Conservation (phyloP, 2,797 vertebrate genomes). For the Sebastes minor region DNA sequence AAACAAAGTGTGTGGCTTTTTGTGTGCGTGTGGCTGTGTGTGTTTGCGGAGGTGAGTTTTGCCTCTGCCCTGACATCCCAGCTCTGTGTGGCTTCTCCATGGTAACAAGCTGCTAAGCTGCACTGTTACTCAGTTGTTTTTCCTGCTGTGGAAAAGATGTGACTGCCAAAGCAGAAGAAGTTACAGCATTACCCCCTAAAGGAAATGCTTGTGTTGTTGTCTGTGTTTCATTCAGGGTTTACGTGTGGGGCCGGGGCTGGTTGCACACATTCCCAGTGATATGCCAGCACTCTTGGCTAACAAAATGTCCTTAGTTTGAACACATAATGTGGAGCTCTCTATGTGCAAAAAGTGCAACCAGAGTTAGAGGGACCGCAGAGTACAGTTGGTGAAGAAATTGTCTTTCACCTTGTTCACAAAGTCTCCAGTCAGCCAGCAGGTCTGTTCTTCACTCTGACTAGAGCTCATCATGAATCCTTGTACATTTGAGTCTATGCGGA, state of each 20-base stretch:
- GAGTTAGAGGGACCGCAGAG: not conserved
- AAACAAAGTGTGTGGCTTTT: not conserved
- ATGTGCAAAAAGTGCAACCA: not conserved
- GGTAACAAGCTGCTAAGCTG: constrained; percentile 51
- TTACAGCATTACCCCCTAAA: not conserved
- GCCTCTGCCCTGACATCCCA: constrained; percentile 26
- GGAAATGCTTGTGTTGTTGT: not conserved
- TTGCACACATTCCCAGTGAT: not conserved
- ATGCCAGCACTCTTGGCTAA: not conserved
- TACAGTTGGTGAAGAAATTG: not conserved
- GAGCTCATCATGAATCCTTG: not conserved
- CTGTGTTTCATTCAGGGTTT: constrained; percentile 8
- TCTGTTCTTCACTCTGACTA: not conserved
- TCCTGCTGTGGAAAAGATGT: constrained; percentile 33
- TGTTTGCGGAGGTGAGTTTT: constrained; percentile 7
- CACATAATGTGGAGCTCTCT: not conserved
- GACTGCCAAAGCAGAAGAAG: constrained; percentile 9
- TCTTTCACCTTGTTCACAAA: not conserved
- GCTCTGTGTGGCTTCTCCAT: constrained; percentile 52
- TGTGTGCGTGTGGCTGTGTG: not conserved
- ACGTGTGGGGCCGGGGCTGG: not conserved
- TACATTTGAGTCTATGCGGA: no score
- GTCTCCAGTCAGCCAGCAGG: not conserved
- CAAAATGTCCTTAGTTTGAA: not conserved
- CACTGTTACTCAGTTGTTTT: constrained; percentile 30